These are phyloP conservation scores for Clinocottus analis DNA, from an alignment of 2,113 vertebrate genomes.

Conservation along the genomic window DNA sequence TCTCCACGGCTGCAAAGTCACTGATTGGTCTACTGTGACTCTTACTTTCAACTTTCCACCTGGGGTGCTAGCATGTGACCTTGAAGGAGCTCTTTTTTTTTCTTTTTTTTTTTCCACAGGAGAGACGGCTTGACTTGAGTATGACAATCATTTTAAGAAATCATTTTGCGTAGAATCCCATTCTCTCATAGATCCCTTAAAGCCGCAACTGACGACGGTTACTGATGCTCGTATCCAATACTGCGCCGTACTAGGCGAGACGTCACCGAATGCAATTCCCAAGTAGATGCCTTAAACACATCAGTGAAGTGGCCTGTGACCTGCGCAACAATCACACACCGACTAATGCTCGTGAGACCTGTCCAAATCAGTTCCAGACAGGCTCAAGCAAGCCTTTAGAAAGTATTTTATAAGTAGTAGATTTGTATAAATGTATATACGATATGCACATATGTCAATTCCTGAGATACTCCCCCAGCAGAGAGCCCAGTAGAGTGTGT, in stretches of 20 bases:
- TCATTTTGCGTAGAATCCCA: slow-evolving; percentile 40
- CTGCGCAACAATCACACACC: slow-evolving; percentile 86
- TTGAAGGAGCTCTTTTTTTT: slow-evolving; percentile 77
- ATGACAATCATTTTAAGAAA: slow-evolving; percentile 82
- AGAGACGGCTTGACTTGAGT: slow-evolving; percentile 94
- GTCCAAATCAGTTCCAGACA: slow-evolving; percentile 78
- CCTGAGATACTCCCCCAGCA: slow-evolving; percentile 61
- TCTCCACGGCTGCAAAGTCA: slow-evolving; percentile 94
- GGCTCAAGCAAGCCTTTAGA: slow-evolving; percentile 76
- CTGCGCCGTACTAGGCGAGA: slow-evolving; percentile 55
- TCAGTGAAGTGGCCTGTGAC: slow-evolving; percentile 83
- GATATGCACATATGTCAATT: slow-evolving; percentile 72
- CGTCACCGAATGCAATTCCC: slow-evolving; percentile 80
- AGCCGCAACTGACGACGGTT: slow-evolving; percentile 5
- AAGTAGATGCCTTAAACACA: slow-evolving; percentile 86
- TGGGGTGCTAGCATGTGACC: slow-evolving; percentile 92
- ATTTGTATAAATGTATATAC: slow-evolving; percentile 81
- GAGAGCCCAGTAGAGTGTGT: slow-evolving; percentile 48
- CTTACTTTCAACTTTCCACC: slow-evolving; percentile 87
- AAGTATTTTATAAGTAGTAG: slow-evolving; percentile 75
- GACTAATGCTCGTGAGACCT: slow-evolving; percentile 74
- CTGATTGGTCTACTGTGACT: slow-evolving; percentile 94
- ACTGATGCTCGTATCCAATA: slow-evolving; percentile 11
- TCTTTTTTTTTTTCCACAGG: slow-evolving; percentile 87
- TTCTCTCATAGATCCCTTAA: slow-evolving; percentile 28